These are phyloP conservation scores for Callyntrura guangdongensis DNA, from an alignment of 2,888 invertebrate species.

Conservation along the genomic window DNA sequence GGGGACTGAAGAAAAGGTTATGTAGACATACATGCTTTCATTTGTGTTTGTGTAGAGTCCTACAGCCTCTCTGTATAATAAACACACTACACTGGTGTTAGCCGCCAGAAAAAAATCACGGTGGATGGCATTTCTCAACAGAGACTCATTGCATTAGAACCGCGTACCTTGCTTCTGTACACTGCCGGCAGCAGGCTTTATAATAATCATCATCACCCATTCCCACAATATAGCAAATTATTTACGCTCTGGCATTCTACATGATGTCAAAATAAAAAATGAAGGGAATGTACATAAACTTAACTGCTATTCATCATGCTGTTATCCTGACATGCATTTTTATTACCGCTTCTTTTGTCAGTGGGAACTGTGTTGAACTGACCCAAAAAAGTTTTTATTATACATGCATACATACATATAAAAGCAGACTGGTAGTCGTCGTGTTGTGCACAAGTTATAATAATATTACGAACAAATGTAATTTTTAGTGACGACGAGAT, in stretches of 20 bases:
- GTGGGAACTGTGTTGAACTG: constrained; percentile 30
- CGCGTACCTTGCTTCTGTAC: neutral
- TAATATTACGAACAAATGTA: no score
- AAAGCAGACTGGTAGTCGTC: neutral
- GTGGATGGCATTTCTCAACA: constrained; percentile 32
- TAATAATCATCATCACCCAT: constrained; percentile 3
- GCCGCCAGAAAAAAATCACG: constrained; percentile 47
- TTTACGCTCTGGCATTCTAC: neutral
- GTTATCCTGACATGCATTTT: constrained; percentile 60
- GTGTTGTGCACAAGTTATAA: neutral
- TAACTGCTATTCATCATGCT: constrained; percentile 69
- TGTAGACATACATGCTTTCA: constrained; percentile 60
- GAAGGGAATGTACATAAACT: constrained; percentile 18
- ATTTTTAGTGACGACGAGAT: no score
- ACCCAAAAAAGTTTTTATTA: neutral
- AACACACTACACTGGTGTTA: neutral
- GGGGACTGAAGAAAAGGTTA: constrained; percentile 62
- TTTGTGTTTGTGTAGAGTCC: neutral
- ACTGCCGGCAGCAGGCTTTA: neutral
- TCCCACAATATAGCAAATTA: neutral
- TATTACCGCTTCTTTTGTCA: constrained; percentile 44
- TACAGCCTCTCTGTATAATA: neutral
- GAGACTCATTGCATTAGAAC: constrained; percentile 17
- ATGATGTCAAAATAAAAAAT: constrained; percentile 32
- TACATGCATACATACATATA: neutral